Base-by-base conservation (phyloP, 2,797 vertebrate species). In the Hydrophis major region DNA sequence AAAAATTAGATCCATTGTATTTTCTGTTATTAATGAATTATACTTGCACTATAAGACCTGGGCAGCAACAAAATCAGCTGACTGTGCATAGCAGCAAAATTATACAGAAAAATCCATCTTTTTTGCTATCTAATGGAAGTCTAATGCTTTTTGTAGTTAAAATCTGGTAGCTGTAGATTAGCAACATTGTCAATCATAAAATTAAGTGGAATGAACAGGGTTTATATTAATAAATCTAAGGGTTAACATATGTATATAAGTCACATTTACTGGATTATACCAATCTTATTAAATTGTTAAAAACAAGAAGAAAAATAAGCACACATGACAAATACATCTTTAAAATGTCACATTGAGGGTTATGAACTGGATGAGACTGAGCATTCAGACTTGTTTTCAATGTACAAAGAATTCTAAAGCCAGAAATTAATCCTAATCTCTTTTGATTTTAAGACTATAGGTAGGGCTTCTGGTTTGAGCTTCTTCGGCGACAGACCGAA, bases 261-360 rank as follows among this genome's bases (percentile, higher is more conserved):
- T 90, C 95, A 1, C 22, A 59, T 60, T 28, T 11, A 78, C 25
- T 53, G 61, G 47, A 61, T 88, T 60, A 63, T 4, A 93, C 89
- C 27, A 10, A 90, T 86, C 22, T 78, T 94, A 95, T 69, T 69
- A 90, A 96, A 18, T 93, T 92, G n/a, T 96, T 95, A 94, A 95
- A 96, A 96, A 96, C 42, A 94, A 95, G 91, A 95, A 92, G 93
- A 96, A 96, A 96, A 50, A 92, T 94, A 94, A 95, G 92, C 93
- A 91, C 37, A 91, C 95, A 93, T 0, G 0, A 12, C 59, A 91
- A 89, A 94, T 92, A 69, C 91, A 96, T 95, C 94, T 94, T 95
- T 95, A 92, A 93, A 93, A 96, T 94, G 92, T 97, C 92, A 96
- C 91, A 94, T 92, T 50, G 92, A 90, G 94, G 94, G 92, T 95